Evolutionary conservation across 2,888 invertebrate species (phyloP), one percentile per base, ranked within the genome.

Genomic region (Netelia inedita): DNA sequence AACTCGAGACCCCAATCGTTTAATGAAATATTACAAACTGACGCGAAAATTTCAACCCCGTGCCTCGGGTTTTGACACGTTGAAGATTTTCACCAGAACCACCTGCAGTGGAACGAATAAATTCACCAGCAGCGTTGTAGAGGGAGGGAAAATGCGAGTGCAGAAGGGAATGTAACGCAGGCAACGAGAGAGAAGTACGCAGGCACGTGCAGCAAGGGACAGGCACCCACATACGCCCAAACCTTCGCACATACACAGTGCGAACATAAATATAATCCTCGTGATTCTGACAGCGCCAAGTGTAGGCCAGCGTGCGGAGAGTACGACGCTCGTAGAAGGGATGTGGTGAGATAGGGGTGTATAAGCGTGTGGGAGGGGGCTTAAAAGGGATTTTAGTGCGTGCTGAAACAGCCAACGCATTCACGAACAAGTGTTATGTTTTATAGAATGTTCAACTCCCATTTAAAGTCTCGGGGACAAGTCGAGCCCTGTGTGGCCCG

Each of bases 361-460:
- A 43, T 59, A 43, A 21, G 59, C 28, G 35, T 16, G 53, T 59
- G 35, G 55, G 23, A 21, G 21, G n/a, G 28, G 10, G 57, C 11
- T 19, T n/a, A 63, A 80, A 80, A 79, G 66, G 87, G 88, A 83
- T 82, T 85, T 88, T 87, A 85, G 85, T 87, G 88, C 87, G 82
- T 86, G 87, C 88, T 88, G 85, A 78, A 88, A 84, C 76, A 66
- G 68, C 57, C 53, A 69, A 75, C 71, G 71, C 75, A 79, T 82
- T 87, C 88, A 88, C 86, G 85, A 88, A 65, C 53, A 88, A 90
- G 89, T 89, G 88, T 83, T 89, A 86, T 90, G 90, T 91, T 92
- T 90, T 89, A 90, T 90, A 90, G 89, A 90, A 91, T 90, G 91
- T 89, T 90, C 88, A 91, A 91, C 88, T 73, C 88, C 88, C 88